Evolutionary conservation across 1,140 invertebrate species (phyloP), one percentile per base, ranked within the genome.

Genomic region (Temnothorax nylanderi): DNA sequence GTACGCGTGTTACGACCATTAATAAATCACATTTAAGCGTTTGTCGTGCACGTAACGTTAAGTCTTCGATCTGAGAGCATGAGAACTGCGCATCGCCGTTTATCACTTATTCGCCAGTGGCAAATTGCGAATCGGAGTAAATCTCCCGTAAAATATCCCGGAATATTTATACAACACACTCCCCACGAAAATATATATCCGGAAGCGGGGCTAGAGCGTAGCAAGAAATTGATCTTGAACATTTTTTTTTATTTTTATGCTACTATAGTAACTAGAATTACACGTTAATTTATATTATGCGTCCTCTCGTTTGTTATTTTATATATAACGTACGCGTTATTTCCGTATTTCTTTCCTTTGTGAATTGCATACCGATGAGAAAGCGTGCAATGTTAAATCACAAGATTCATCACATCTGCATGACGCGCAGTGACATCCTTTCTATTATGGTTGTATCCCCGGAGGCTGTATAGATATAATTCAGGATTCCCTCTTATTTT

Each of bases 11-110:
- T 93, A 91, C 82, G 89, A 87, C 65, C 88, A 74, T 88, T 92
- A 92, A 93, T 93, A 93, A 93, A 93, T 93, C 91, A 93, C 85
- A 85, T 77, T 90, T 64, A 77, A 84, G 62, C 86, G 78, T 90
- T 92, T 89, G 86, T 91, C 86, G 74, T 67, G 26, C 26, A 41
- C 44, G 67, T 89, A 88, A 76, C 89, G 65, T 54, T 85, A 75
- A 69, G 60, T 85, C 44, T 54, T 49, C 49, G 78, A 56, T 76
- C 41, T 60, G 60, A 78, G 44, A 85, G 54, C 16, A 44, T 37
- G 21, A 47, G 44, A 49, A 54, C 32, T n/a, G 26, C 41, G 44
- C 56, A 71, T 77, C 71, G 54, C 6, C 56, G 62, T 74, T 86
- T 74, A 47, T 64, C 86, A 77, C 85, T 88, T 88, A 86, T 80